These are phyloP conservation scores for Polyommatus iphigenia DNA, from an alignment of 2,888 invertebrate species.

Conservation along the genomic window DNA sequence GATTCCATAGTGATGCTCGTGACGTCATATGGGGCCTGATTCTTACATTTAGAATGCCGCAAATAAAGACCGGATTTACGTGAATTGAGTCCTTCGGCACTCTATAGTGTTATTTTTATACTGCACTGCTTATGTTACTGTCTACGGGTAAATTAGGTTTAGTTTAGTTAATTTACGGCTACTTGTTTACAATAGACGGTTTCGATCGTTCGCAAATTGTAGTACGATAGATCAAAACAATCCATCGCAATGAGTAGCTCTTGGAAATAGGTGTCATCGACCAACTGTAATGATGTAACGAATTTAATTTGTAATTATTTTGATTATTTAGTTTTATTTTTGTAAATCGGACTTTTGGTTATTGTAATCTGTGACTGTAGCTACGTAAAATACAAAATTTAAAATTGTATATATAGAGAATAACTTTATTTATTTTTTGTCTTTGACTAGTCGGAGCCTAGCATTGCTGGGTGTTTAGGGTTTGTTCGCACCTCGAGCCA, in stretches of 20 bases:
- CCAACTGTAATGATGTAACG: not conserved
- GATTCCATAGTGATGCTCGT: no score
- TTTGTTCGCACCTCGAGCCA: not conserved
- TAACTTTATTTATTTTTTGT: not conserved
- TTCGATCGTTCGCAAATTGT: not conserved
- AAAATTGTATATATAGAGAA: not conserved
- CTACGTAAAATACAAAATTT: not conserved
- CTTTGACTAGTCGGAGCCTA: not conserved
- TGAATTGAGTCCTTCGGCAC: no score
- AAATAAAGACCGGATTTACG: no score
- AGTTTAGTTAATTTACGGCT: not conserved
- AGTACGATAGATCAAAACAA: not conserved
- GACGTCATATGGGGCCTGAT: no score
- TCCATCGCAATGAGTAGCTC: not conserved
- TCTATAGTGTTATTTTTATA: not conserved
- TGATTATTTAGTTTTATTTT: not conserved
- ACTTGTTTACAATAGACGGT: not conserved
- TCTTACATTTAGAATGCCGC: no score
- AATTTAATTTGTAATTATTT: not conserved
- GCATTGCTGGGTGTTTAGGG: not conserved
- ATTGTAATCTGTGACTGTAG: not conserved
- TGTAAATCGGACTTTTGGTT: not conserved
- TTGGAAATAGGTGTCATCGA: no score
- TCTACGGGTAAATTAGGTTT: slow-evolving; percentile 27
- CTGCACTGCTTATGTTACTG: not conserved